Evolutionary conservation across 2,888 invertebrate genomes (phyloP).

Genomic region (Heteropelma amictum): DNA sequence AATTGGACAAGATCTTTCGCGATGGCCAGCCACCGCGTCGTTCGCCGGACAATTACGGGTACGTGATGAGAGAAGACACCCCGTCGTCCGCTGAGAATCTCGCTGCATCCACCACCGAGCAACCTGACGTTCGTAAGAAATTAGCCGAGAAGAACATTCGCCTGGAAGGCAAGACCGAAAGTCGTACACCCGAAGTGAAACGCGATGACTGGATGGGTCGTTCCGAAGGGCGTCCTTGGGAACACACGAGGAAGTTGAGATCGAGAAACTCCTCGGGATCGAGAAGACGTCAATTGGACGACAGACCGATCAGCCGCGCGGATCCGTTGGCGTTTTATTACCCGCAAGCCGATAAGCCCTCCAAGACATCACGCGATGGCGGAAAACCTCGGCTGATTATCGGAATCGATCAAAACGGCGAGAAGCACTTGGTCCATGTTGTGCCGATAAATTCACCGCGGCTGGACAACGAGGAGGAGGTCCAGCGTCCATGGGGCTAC

Average conservation of each 20-base stretch:
- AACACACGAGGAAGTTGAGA: slow-evolving; percentile 16
- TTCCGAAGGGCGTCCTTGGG: neutral
- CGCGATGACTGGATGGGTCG: neutral
- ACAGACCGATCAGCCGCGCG: neutral
- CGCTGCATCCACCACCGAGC: neutral
- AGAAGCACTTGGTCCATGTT: slow-evolving; percentile 68
- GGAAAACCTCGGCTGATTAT: slow-evolving; percentile 63
- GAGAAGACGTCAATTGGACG: slow-evolving; percentile 10
- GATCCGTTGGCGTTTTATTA: slow-evolving; percentile 6
- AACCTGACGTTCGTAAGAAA: neutral
- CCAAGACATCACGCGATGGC: neutral
- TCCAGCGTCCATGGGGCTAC: neutral
- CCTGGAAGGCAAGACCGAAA: neutral
- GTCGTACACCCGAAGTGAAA: no score
- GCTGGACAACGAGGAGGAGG: neutral
- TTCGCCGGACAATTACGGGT: slow-evolving; percentile 54
- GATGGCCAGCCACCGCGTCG: slow-evolving; percentile 53
- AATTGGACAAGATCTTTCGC: slow-evolving; percentile 59
- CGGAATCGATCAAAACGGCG: slow-evolving; percentile 67
- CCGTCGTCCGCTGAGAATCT: neutral
- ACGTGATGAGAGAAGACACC: slow-evolving; percentile 52
- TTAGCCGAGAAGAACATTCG: neutral
- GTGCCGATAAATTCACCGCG: slow-evolving; percentile 56
- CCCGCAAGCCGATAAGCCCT: neutral
- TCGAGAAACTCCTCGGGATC: neutral